These are phyloP conservation scores for Aurelia aurita DNA, from an alignment of 30 jellyfish, hydroid and myxozoan species.

Conservation along the genomic window DNA sequence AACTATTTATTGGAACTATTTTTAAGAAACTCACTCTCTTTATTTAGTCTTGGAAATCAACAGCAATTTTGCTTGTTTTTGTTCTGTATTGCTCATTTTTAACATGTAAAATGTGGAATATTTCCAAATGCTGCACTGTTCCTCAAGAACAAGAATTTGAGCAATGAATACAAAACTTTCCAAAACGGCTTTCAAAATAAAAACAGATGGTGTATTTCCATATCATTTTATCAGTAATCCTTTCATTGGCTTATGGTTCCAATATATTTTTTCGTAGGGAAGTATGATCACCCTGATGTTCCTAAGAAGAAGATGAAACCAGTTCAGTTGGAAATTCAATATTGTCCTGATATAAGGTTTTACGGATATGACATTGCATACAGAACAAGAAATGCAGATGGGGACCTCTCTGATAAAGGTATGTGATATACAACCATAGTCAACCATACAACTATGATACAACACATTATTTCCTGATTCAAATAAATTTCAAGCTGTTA, in stretches of 20 bases:
- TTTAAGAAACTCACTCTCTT: no score
- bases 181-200: background rate
- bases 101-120: no score
- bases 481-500: no score
- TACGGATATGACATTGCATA: constrained; percentile 74
- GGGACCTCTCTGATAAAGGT: constrained; percentile 12
- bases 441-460: no score
- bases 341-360: constrained; percentile 68
- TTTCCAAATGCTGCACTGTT: no score
- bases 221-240: no score
- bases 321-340: constrained; percentile 78
- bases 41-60: background rate
- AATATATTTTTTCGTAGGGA: background rate
- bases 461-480: background rate
- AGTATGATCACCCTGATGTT: constrained; percentile 22
- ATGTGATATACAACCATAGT: background rate
- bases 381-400: constrained; percentile 31
- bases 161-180: background rate
- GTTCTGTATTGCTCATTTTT: background rate
- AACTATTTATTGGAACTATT: no score
- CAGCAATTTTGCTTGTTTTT: background rate
- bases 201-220: background rate
- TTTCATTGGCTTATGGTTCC: background rate
- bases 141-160: no score
- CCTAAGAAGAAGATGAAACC: constrained; percentile 51